Base-by-base conservation (phyloP, 2,797 vertebrate genomes). In the Spea hammondii region DNA sequence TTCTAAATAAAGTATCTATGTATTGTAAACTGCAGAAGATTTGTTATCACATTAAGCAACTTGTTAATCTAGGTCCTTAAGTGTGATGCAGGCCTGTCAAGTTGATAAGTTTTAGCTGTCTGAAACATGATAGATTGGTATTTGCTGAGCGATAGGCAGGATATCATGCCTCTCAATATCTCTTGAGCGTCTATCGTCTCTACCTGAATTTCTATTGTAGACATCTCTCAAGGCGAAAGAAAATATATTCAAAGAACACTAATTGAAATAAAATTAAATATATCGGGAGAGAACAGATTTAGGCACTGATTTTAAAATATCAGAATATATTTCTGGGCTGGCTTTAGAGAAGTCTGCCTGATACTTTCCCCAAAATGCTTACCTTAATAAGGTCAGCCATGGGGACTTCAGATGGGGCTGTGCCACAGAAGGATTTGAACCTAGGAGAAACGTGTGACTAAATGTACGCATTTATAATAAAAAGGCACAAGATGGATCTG, bases 21-120 rank as follows among this genome's bases (percentile, higher is more conserved):
- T 17, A 62, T 62, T 62, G 59, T 62, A 62, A 62, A 32, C 59
- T 62, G n/a, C n/a, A 17, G 32, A 8, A 62, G 59, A 62, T 62
- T 62, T 62, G 59, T 17, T 17, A 32, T 62, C n/a, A 32, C 9
- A 62, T 62, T 65, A 65, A 65, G 32, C 10, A 65, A 65, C 64
- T 65, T 65, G 32, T 65, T 65, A 65, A 65, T 65, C 64, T 4
- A 65, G 64, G 32, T 65, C 45, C 64, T 65, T 65, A 65, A 65
- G 45, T 65, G 6, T 65, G 64, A 65, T 47, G 64, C 64, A 47
- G 64, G 45, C 64, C 64, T 65, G 64, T 65, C 45, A 65, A 47
- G 64, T 13, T 65, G 64, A 65, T 65, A 47, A 65, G 64, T 65
- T 45, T 45, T 45, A 10, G 5, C 64, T 10, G 64, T 65, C 64